Evolutionary conservation across 2,797 vertebrate species (phyloP).

Genomic region (Steatocranus sp.): DNA sequence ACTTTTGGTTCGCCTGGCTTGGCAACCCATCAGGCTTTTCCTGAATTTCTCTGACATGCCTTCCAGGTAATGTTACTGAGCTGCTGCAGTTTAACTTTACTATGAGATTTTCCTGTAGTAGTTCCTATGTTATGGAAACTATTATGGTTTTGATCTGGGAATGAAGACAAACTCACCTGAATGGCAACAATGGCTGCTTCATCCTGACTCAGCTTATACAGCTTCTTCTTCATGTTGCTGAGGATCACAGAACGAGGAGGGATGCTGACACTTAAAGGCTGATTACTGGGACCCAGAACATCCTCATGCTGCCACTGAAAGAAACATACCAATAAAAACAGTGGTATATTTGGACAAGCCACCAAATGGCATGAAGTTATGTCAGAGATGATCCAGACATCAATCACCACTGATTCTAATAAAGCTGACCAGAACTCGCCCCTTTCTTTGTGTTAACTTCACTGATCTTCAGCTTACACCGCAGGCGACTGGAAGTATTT

Average conservation of each 20-base stretch:
- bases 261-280: conserved; percentile 87
- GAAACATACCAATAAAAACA: background rate
- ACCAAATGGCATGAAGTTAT: background rate
- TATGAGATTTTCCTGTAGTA: background rate
- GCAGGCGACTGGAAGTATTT: background rate
- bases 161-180: conserved; percentile 76
- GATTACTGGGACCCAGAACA: conserved; percentile 85
- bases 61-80: background rate
- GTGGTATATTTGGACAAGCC: background rate
- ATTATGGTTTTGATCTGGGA: rapidly evolving
- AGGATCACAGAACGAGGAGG: conserved; percentile 92
- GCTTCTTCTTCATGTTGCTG: conserved; percentile 97
- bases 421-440: background rate
- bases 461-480: background rate
- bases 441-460: background rate
- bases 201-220: conserved; percentile 94
- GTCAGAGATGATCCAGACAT: background rate
- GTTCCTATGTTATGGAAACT: rapidly evolving
- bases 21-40: background rate
- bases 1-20: background rate
- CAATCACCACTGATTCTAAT: background rate
- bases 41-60: rapidly evolving
- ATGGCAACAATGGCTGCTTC: conserved; percentile 88
- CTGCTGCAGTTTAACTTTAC: background rate
- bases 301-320: conserved; percentile 97